Base-by-base conservation (phyloP, 2,888 invertebrate genomes). In the Dolichomitus sp. region DNA sequence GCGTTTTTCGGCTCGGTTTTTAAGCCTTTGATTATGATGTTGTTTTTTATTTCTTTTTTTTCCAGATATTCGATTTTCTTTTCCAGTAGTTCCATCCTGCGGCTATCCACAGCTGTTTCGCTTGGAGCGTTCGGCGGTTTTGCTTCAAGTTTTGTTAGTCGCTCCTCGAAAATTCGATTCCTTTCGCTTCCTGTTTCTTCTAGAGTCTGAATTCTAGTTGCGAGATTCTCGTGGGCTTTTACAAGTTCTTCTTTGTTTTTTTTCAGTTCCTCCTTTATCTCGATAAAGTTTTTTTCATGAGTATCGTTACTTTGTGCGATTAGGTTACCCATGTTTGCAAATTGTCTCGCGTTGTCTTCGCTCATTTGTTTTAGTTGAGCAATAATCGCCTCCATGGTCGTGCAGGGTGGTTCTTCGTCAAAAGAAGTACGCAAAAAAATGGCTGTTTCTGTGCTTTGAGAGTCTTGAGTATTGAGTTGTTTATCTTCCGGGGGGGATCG, bases 21-120 rank as follows among this genome's bases (percentile, higher is more conserved):
- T 19, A 70, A 37, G 1, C 42, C 70, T 54, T 9, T 70, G 2
- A 70, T 70, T 11, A 70, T 12, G 6, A 70, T 54, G 27, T 54
- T 70, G 9, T 70, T 54, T 70, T 70, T 54, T n/a, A 23, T 27
- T 70, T 72, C n/a, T 12, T 42, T 1, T 70, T 52, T 70, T 9
- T 54, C 70, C 54, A 70, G 4, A 9, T 30, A n/a, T 45, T 40
- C 52, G 23, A 45, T 61, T 33, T 48, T 54, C n/a, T 40, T 27
- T 61, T 68, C 59, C 27, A 79, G 37, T 27, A 61, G 14, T 59
- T 66, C 40, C 4, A 54, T 45, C 23, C 40, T 63, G 1, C 61
- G 0, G 19, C 19, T 17, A 4, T 40, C 61, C 3, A 4, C 1
- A 4, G 37, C 3, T 2, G 37, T 37, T 4, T 37, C 4, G 2